Evolutionary conservation across 2,113 vertebrate genomes (phyloP), one percentile per base, ranked within the genome.

Genomic region (Hyaena hyaena): DNA sequence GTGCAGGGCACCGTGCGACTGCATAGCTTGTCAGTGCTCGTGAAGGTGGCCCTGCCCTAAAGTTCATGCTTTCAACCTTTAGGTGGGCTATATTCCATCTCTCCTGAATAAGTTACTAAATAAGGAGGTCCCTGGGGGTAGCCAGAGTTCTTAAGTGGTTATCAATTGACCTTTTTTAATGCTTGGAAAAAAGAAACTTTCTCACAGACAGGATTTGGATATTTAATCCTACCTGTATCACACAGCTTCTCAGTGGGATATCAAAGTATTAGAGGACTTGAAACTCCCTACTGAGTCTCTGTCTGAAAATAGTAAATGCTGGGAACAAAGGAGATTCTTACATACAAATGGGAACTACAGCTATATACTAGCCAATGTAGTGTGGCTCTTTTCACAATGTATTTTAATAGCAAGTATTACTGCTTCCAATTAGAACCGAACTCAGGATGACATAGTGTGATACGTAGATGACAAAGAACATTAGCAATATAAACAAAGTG

Each of bases 231-330:
- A 91, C 76, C 76, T 95, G 8, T 96, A 31, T 82, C 83, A 86
- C 50, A 95, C 35, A 91, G 65, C 61, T 28, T 84, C 84, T 69
- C 63, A 87, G 63, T 76, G 86, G 74, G n/a, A 50, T 83, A 95
- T 28, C 16, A 88, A 97, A 95, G 87, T 96, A 7, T 95, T 96
- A 89, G 31, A 95, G 48, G 66, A 90, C n/a, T 88, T 33, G 31
- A 90, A 96, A 83, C 19, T 93, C 65, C 35, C 31, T 96, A n/a
- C 58, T 90, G 74, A 96, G 87, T 94, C 97, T 95, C 69, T 63
- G 2, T 96, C 31, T 83, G 87, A 76, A 80, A 96, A 93, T 58
- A 97, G 5, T 35, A 96, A 95, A 96, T 93, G 92, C 77, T 84
- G 31, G 83, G 39, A 86, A 96, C 26, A 98, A 95, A 88, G 66